phyloP scores from a whole-genome alignment of 2,797 vertebrate genomes.

The Furcifer pardalis region DNA sequence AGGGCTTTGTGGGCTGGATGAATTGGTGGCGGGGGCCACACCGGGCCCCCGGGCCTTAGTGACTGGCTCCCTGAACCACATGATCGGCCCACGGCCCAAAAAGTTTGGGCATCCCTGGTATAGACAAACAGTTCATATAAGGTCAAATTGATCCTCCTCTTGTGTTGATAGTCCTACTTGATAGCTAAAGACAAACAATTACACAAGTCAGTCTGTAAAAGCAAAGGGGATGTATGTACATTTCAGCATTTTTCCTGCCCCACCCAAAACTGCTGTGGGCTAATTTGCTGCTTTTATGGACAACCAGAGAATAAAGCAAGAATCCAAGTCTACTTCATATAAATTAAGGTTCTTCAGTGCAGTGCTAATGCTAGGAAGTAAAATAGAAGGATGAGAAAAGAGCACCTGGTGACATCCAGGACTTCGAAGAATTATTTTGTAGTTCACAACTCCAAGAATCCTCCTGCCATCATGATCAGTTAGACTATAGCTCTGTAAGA shows the following conservation, averaged over 20 bases:
- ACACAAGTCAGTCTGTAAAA: neutral
- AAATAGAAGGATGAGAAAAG: neutral
- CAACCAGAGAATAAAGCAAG: neutral
- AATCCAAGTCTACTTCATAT: neutral
- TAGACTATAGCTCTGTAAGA: no score
- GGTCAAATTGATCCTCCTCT: conserved; percentile 12
- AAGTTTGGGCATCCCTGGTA: no score
- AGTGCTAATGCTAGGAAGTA: neutral
- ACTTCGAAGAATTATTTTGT: no score
- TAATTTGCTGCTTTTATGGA: neutral
- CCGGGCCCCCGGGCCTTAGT: no score
- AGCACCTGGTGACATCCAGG: neutral
- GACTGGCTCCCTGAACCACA: no score
- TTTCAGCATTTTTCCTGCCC: neutral
- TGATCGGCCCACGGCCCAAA: no score
- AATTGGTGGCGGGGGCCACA: no score
- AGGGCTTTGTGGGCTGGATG: no score
- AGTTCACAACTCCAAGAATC: no score
- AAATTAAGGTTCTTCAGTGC: neutral
- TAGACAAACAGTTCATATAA: conserved; percentile 10
- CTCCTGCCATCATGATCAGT: no score
- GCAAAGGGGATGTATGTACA: neutral
- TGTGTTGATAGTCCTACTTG: neutral
- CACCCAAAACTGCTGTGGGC: neutral
- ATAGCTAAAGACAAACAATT: neutral